Conservation (phyloP, 2,113 vertebrate genomes). For the Oncorhynchus kisutch region DNA sequence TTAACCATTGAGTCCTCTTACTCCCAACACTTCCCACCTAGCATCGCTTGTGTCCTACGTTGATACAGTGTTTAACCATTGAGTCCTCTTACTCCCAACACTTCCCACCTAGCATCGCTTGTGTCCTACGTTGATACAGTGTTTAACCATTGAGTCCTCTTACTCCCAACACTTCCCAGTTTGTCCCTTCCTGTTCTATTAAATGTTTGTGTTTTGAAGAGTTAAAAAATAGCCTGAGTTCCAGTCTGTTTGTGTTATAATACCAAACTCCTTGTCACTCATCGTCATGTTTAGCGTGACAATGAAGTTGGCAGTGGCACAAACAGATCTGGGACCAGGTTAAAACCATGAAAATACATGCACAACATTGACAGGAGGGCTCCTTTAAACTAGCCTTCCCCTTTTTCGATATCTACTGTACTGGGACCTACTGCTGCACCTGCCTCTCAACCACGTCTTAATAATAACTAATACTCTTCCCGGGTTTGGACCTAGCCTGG, state of each 20-base stretch:
- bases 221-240: no score
- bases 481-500: no score
- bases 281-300: no score
- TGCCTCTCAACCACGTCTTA: conserved; percentile 62
- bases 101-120: not conserved
- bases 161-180: not conserved
- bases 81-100: not conserved
- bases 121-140: conserved; percentile 14
- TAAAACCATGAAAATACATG: conserved; percentile 12
- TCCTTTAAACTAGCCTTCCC: conserved; percentile 34
- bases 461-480: conserved; percentile 61
- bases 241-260: no score
- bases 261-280: no score
- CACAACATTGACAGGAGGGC: conserved; percentile 41
- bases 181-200: conserved; percentile 15
- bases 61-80: conserved; percentile 15
- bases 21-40: not conserved
- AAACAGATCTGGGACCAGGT: not conserved
- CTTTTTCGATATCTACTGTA: conserved; percentile 33
- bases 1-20: conserved; percentile 11
- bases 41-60: not conserved
- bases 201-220: no score
- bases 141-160: conserved; percentile 14
- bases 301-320: no score
- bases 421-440: conserved; percentile 39